Evolutionary conservation across 2,797 vertebrate genomes (phyloP).

Genomic region (Spea hammondii): DNA sequence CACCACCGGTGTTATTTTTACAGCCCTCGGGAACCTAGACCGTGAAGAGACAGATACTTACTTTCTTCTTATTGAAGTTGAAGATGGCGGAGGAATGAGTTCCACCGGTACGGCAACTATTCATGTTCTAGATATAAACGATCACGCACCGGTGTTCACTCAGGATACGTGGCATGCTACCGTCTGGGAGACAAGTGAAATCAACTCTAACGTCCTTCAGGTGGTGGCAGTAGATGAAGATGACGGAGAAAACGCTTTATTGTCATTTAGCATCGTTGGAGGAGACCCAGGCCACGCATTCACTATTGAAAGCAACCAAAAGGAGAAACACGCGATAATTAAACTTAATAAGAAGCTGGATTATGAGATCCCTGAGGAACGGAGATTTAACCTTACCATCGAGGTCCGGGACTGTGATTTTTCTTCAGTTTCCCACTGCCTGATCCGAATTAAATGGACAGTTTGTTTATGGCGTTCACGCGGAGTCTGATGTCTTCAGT

Average conservation of each 20-base stretch:
- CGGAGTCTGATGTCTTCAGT: slow-evolving; percentile 74
- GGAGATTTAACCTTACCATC: slow-evolving; percentile 79
- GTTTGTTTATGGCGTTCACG: slow-evolving; percentile 74
- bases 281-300: slow-evolving; percentile 88
- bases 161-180: slow-evolving; percentile 69
- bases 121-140: slow-evolving; percentile 78
- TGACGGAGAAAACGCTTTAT: slow-evolving; percentile 68
- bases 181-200: slow-evolving; percentile 75
- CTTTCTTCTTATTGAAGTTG: slow-evolving; percentile 79
- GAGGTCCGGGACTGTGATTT: slow-evolving; percentile 85
- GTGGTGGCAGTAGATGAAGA: slow-evolving; percentile 79
- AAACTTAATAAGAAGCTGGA: slow-evolving; percentile 81
- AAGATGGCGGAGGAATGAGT: slow-evolving; percentile 82
- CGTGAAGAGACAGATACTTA: slow-evolving; percentile 73
- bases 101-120: slow-evolving; percentile 83
- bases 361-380: slow-evolving; percentile 82
- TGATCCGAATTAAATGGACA: slow-evolving; percentile 80
- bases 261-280: slow-evolving; percentile 65
- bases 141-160: slow-evolving; percentile 77
- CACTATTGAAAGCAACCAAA: slow-evolving; percentile 77
- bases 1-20: slow-evolving; percentile 74
- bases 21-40: slow-evolving; percentile 73
- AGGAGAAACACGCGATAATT: slow-evolving; percentile 75
- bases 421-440: slow-evolving; percentile 76
- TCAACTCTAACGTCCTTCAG: slow-evolving; percentile 74